Evolutionary conservation across 1,140 invertebrate species (phyloP), one percentile per base, ranked within the genome.

Genomic region (Drosophila elegans): DNA sequence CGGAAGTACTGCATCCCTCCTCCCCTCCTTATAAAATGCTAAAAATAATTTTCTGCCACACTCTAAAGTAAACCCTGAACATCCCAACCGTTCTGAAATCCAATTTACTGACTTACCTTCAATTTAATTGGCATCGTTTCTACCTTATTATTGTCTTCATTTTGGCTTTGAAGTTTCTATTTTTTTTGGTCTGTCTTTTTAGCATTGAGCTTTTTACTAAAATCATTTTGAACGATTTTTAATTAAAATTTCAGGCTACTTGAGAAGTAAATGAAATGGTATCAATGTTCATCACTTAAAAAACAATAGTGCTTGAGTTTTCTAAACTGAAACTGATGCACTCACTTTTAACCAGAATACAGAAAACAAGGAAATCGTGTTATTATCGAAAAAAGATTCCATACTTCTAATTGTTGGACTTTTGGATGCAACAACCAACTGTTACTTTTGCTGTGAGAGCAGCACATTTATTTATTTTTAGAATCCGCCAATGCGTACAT

Each of bases 191-290:
- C 27, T 67, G 25, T 3, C 36, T 25, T 32, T 32, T 38, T 41
- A 38, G 54, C 67, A 71, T 69, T 46, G 44, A 41, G 27, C 36
- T 66, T 45, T 41, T 21, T 27, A 51, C 3, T 32, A 38, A 25
- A 3, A 44, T 36, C 42, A 10, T 36, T 57, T 68, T 27, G 42
- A 38, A 27, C 29, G 66, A 49, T n/a, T 66, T 42, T 68, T 68
- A 68, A 66, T 68, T 52, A 66, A 66, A 46, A 45, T 52, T 44
- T 63, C 16, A n/a, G 10, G 2, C 44, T 60, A 6, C 11, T 10
- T 10, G 39, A 9, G 4, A 4, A 32, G 9, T 16, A 21, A 36
- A 13, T 1, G 12, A 39, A 62, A 36, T 48, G 9, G 5, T 7
- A 11, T 21, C 10, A 45, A 32, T 32, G 29, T 32, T 32, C 7